Conservation (phyloP, 2,113 vertebrate genomes). For the Mesocricetus auratus region DNA sequence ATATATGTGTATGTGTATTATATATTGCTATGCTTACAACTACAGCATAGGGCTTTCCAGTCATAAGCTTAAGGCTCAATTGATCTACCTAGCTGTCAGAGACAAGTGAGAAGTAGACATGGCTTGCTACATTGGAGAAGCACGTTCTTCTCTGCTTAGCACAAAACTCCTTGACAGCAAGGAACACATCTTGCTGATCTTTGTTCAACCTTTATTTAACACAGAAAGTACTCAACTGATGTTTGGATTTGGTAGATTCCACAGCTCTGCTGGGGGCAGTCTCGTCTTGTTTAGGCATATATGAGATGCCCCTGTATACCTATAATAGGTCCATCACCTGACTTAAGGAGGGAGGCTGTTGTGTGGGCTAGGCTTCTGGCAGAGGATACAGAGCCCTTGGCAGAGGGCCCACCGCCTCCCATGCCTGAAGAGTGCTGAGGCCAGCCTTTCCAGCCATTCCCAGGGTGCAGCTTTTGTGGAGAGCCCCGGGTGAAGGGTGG, state of each 20-base stretch:
- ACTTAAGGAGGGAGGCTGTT: background rate
- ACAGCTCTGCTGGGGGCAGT: background rate
- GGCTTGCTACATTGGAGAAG: background rate
- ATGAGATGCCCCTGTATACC: background rate
- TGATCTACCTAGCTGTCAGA: background rate
- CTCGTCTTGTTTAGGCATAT: background rate
- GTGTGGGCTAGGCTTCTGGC: background rate
- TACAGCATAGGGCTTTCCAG: background rate
- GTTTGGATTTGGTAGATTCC: background rate
- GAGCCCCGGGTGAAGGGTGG: background rate
- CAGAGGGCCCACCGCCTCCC: background rate
- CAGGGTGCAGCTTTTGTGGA: background rate
- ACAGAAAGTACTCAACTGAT: background rate
- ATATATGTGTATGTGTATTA: background rate
- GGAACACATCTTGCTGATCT: background rate
- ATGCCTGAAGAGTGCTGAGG: background rate
- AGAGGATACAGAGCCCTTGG: background rate
- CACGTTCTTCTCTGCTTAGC: background rate
- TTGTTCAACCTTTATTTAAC: background rate
- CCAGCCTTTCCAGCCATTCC: conserved; percentile 3
- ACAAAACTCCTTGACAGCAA: background rate
- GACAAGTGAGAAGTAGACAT: background rate
- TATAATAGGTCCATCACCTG: background rate
- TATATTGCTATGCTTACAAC: background rate
- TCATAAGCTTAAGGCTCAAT: background rate